A percentile compares a stretch with the other conserved stretches of the same genome.
phyloP scores from a whole-genome alignment of 2,888 invertebrate genomes.

The Dermolepida albohirtum region DNA sequence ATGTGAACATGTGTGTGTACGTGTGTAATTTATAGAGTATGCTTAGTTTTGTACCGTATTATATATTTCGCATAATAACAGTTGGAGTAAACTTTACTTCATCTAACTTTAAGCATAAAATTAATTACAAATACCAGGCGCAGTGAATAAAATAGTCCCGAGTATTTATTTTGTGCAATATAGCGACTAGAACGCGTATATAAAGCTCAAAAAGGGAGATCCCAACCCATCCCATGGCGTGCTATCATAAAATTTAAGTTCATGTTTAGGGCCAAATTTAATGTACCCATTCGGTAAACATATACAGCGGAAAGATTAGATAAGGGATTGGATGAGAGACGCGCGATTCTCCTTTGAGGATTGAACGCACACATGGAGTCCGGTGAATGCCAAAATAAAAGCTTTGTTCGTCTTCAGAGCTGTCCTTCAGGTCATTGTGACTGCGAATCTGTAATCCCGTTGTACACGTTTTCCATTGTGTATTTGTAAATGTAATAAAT shows the following conservation, averaged over 20 bases:
- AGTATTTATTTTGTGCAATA: conserved; percentile 16
- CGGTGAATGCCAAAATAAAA: too few species aligned
- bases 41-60: too few species aligned
- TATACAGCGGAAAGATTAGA: conserved; percentile 51
- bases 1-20: too few species aligned
- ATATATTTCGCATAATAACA: too few species aligned
- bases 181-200: background rate
- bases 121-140: conserved; percentile 21
- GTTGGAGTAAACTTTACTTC: too few species aligned
- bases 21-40: too few species aligned
- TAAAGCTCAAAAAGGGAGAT: too few species aligned
- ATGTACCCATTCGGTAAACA: conserved; percentile 48
- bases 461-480: too few species aligned
- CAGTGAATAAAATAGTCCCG: conserved; percentile 8
- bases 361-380: conserved; percentile 14
- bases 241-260: background rate
- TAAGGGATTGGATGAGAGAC: conserved; percentile 42
- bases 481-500: too few species aligned
- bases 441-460: too few species aligned
- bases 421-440: too few species aligned
- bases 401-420: too few species aligned
- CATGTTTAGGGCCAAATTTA: conserved; percentile 40
- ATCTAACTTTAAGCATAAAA: conserved; percentile 2
- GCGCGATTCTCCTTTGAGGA: conserved; percentile 22
- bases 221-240: background rate